phyloP scores from a whole-genome alignment of 2,113 vertebrate species.

The Rhineura floridana region DNA sequence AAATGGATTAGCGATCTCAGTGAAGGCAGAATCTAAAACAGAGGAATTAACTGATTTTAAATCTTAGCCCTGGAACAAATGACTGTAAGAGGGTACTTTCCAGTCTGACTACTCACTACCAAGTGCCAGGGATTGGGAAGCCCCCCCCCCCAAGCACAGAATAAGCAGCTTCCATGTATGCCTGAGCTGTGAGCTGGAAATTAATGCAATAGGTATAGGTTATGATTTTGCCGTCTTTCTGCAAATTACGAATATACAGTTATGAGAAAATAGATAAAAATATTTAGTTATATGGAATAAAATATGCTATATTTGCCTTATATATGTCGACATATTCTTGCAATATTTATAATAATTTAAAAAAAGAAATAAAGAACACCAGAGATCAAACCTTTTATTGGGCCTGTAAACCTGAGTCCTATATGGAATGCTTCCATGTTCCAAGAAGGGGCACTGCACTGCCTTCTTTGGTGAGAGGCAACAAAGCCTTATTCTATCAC shows the following conservation, averaged over 20 bases:
- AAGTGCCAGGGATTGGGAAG: neutral
- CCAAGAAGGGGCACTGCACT: neutral
- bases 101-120: neutral
- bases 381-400: neutral
- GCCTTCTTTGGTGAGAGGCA: neutral
- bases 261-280: too few relatives aligned
- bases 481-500: constrained; percentile 28
- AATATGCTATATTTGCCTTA: too few relatives aligned
- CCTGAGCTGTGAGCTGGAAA: neutral
- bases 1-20: neutral
- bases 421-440: constrained; percentile 19
- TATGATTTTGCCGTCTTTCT: too few relatives aligned
- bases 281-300: too few relatives aligned
- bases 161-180: too few relatives aligned
- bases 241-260: too few relatives aligned
- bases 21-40: neutral
- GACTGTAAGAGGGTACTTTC: neutral
- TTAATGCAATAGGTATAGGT: too few relatives aligned
- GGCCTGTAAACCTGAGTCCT: neutral
- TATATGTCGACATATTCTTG: too few relatives aligned
- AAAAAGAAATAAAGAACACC: too few relatives aligned
- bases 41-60: neutral
- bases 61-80: neutral
- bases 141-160: neutral
- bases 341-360: too few relatives aligned